Conservation (phyloP, 1,140 invertebrate species). For the Acromyrmex heyeri region DNA sequence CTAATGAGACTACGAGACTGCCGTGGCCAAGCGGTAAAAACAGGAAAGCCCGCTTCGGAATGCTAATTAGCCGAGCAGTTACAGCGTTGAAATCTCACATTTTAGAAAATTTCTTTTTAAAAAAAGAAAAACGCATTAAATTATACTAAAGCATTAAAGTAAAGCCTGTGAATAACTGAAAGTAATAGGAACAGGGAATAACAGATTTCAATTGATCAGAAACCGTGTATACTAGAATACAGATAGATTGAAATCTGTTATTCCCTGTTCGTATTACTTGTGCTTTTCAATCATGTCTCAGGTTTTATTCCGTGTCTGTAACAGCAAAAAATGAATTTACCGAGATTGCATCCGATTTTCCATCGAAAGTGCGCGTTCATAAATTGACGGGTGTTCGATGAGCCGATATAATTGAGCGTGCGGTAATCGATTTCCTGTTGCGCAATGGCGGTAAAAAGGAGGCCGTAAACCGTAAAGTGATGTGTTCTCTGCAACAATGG, state of each 20-base stretch:
- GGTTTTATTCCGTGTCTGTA: background rate
- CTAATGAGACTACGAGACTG: constrained; percentile 65
- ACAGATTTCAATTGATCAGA: no score
- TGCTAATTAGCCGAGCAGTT: constrained; percentile 52
- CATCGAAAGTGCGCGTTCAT: background rate
- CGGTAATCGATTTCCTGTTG: constrained; percentile 54
- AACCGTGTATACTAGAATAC: no score
- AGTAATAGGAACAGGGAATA: no score
- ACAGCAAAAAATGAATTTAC: background rate
- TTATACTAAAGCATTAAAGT: no score
- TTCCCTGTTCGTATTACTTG: no score
- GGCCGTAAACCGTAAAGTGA: constrained; percentile 54
- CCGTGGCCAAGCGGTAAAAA: constrained; percentile 53
- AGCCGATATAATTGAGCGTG: constrained; percentile 39
- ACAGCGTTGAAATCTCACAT: constrained; percentile 11
- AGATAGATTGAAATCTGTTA: no score
- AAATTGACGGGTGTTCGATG: constrained; percentile 23
- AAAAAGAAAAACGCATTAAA: no score
- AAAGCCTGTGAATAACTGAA: no score
- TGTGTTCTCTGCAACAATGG: constrained; percentile 32
- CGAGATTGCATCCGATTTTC: constrained; percentile 9
- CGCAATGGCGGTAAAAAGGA: constrained; percentile 43
- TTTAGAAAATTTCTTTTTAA: constrained; percentile 15
- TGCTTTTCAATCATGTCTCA: no score
- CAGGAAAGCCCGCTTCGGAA: constrained; percentile 49